phyloP scores from a whole-genome alignment of 1,140 invertebrate genomes.

The Mylabris phalerata region DNA sequence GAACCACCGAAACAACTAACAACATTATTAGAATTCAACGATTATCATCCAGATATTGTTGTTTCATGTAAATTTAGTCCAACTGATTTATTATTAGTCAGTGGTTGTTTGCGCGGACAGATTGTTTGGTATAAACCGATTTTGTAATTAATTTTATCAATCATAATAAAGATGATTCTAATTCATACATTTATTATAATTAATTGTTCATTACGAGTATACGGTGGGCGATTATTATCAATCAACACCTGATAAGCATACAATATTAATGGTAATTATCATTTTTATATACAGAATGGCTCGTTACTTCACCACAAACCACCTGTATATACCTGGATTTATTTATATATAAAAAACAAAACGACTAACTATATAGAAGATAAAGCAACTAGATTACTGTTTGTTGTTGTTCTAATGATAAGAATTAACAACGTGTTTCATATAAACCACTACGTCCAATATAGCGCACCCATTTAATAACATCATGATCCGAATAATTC shows the following conservation, averaged over 20 bases:
- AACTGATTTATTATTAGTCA: slow-evolving; percentile 73
- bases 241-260: too few relatives aligned
- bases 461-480: slow-evolving; percentile 99
- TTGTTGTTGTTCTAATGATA: too few relatives aligned
- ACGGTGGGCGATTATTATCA: too few relatives aligned
- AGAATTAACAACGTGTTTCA: slow-evolving; percentile 90
- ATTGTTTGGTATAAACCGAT: slow-evolving; percentile 84
- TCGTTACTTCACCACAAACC: too few relatives aligned
- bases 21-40: slow-evolving; percentile 58
- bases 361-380: too few relatives aligned
- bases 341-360: too few relatives aligned
- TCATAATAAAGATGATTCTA: background rate
- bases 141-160: slow-evolving; percentile 23
- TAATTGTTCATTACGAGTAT: too few relatives aligned
- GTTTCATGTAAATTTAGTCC: slow-evolving; percentile 88
- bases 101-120: slow-evolving; percentile 79
- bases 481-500: slow-evolving; percentile 99
- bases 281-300: too few relatives aligned
- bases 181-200: background rate
- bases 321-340: too few relatives aligned
- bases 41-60: slow-evolving; percentile 76
- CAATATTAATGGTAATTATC: too few relatives aligned
- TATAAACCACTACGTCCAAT: slow-evolving; percentile 98
- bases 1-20: slow-evolving; percentile 42
- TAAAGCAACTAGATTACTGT: too few relatives aligned